These are phyloP conservation scores for Callopanchax toddi DNA, from an alignment of 2,113 vertebrate species.

Conservation along the genomic window DNA sequence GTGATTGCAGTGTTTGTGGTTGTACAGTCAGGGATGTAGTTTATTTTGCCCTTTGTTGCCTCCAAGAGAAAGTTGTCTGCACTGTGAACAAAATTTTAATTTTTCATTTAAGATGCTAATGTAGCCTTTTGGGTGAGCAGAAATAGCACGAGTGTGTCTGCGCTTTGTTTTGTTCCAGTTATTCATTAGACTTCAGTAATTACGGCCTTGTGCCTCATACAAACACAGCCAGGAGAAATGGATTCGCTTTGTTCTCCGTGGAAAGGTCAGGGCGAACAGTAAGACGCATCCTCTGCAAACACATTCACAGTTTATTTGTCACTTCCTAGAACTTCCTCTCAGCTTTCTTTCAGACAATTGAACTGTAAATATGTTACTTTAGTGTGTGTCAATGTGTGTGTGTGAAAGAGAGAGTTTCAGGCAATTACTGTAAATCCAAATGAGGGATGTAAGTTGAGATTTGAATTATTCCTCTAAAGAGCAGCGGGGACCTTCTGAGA, in stretches of 20 bases:
- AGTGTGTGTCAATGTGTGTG: constrained; percentile 7
- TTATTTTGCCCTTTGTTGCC: neutral
- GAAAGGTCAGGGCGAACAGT: constrained; percentile 53
- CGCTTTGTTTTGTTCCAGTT: constrained; percentile 54
- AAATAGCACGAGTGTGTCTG: constrained; percentile 25
- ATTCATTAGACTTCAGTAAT: constrained; percentile 67
- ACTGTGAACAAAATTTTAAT: constrained; percentile 35
- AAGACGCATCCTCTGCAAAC: constrained; percentile 20
- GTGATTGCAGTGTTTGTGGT: constrained; percentile 3
- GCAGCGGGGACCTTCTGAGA: constrained; percentile 7
- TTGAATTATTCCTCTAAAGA: constrained; percentile 19
- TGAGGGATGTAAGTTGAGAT: constrained; percentile 34
- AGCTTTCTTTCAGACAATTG: constrained; percentile 36
- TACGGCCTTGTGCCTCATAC: constrained; percentile 34
- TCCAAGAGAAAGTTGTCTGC: constrained; percentile 13
- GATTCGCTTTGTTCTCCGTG: constrained; percentile 36
- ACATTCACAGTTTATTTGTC: constrained; percentile 24
- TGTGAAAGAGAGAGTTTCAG: constrained; percentile 20
- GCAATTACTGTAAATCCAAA: constrained; percentile 44
- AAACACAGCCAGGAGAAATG: constrained; percentile 50
- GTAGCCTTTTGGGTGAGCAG: constrained; percentile 58
- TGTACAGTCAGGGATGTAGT: constrained; percentile 1
- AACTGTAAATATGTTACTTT: constrained; percentile 13
- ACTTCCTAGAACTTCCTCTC: constrained; percentile 24
- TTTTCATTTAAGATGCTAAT: constrained; percentile 67